These are phyloP conservation scores for Solea senegalensis DNA, from an alignment of 2,113 vertebrate species.

Conservation along the genomic window DNA sequence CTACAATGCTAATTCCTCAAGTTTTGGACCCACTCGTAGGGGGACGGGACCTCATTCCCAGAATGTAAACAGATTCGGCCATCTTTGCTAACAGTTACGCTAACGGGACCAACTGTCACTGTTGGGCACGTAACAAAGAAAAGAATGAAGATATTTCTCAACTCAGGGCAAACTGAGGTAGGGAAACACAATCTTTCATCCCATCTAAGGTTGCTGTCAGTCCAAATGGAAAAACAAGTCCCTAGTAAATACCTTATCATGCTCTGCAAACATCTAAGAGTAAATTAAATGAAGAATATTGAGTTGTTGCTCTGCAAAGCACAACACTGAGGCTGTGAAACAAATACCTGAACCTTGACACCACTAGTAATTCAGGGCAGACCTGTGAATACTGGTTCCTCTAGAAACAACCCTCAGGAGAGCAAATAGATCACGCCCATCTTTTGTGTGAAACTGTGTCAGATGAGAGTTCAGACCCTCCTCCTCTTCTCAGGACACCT, in stretches of 20 bases:
- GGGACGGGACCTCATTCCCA: too few relatives aligned
- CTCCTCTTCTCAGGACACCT: background rate
- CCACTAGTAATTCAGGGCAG: background rate
- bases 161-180: too few relatives aligned
- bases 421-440: conserved; percentile 29
- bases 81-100: too few relatives aligned
- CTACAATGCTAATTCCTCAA: too few relatives aligned
- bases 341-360: background rate
- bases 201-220: too few relatives aligned
- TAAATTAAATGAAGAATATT: background rate
- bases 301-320: background rate
- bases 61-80: too few relatives aligned
- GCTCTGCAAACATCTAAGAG: background rate
- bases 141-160: too few relatives aligned
- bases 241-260: background rate
- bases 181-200: too few relatives aligned
- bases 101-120: too few relatives aligned
- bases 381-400: conserved; percentile 57
- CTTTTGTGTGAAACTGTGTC: background rate
- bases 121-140: too few relatives aligned
- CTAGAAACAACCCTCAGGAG: conserved; percentile 30
- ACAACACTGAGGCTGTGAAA: background rate
- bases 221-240: too few relatives aligned
- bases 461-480: background rate
- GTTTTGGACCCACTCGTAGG: too few relatives aligned